Evolutionary conservation across 1,140 invertebrate species (phyloP).

Genomic region (Danaus plexippus): DNA sequence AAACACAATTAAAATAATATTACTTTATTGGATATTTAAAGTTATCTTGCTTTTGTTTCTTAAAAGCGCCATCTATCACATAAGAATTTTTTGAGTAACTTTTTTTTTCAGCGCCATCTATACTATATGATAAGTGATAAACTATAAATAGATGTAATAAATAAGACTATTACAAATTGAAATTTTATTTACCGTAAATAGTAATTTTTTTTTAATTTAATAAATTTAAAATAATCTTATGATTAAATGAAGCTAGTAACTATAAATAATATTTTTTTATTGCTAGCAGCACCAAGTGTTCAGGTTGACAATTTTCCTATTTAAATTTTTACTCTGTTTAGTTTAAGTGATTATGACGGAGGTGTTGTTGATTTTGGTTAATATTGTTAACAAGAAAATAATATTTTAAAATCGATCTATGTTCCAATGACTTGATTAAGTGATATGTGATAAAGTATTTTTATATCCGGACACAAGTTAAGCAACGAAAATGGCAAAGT

Average conservation of each 20-base stretch:
- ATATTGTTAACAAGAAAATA: constrained; percentile 26
- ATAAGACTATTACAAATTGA: too few relatives aligned
- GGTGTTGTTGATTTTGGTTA: constrained; percentile 13
- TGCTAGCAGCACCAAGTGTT: constrained; percentile 1
- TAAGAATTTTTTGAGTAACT: too few relatives aligned
- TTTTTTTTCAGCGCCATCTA: too few relatives aligned
- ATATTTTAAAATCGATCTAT: constrained; percentile 31
- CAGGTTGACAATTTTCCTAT: too few relatives aligned
- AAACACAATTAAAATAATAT: too few relatives aligned
- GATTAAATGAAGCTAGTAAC: constrained; percentile 1
- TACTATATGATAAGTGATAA: too few relatives aligned
- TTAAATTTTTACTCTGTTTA: constrained; percentile 18
- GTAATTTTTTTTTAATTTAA: too few relatives aligned
- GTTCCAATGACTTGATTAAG: constrained; percentile 12
- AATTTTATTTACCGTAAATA: too few relatives aligned
- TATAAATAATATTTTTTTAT: neutral
- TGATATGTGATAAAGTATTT: constrained; percentile 30
- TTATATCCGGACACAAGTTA: constrained; percentile 8
- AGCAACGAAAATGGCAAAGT: constrained; percentile 53
- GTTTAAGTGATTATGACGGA: constrained; percentile 4
- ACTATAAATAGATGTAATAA: too few relatives aligned
- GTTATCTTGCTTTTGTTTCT: too few relatives aligned
- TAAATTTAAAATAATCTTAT: constrained; percentile 3
- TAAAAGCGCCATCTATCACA: too few relatives aligned
- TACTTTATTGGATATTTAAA: too few relatives aligned